Percentiles rank a stretch among this genome's conserved stretches.
Conservation (phyloP, 2,797 vertebrate genomes). For the Denticeps clupeoides region DNA sequence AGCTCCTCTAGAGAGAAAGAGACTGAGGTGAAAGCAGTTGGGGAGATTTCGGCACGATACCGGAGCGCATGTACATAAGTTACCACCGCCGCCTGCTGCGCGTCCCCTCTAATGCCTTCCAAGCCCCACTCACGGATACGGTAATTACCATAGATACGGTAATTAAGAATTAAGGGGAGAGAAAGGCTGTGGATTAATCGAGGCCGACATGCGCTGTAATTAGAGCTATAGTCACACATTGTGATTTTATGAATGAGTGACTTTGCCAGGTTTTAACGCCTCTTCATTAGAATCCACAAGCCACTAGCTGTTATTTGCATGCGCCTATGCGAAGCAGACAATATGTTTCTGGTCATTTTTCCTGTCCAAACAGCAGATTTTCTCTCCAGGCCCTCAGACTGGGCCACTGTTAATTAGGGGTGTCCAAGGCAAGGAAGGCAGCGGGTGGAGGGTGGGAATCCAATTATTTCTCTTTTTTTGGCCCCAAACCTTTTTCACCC, state of each 20-base stretch:
- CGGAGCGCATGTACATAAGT: conserved; percentile 18
- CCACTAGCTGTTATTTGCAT: conserved; percentile 55
- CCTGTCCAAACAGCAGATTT: conserved; percentile 63
- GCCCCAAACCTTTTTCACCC: conserved; percentile 49
- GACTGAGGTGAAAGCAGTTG: too few species aligned
- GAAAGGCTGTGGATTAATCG: conserved; percentile 66
- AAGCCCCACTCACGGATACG: conserved; percentile 47
- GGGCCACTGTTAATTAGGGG: conserved; percentile 60
- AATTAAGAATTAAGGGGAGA: conserved; percentile 66
- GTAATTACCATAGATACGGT: conserved; percentile 68
- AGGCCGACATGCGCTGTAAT: conserved; percentile 73
- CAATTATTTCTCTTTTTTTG: conserved; percentile 61
- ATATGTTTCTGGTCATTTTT: conserved; percentile 61
- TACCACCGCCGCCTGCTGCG: conserved; percentile 39
- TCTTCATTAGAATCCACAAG: conserved; percentile 61
- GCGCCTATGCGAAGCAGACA: conserved; percentile 47
- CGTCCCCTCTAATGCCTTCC: conserved; percentile 35
- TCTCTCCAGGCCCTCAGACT: conserved; percentile 56
- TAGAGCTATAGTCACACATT: conserved; percentile 76
- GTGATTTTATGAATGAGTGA: conserved; percentile 82
- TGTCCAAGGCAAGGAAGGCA: conserved; percentile 39
- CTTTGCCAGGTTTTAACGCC: conserved; percentile 67
- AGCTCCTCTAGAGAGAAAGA: too few species aligned
- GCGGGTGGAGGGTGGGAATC: conserved; percentile 37
- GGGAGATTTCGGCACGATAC: too few species aligned